Evolutionary conservation across 2,113 vertebrate species (phyloP).

Genomic region (western clawed frog (Xenopus tropicalis)): UCB_Xtro_10.0 CM004449.2:93450001-93450500

Average conservation of each 20-base stretch:
- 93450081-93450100: too few species aligned
- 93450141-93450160: conserved; percentile 90
- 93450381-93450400: conserved; percentile 96
- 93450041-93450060: too few species aligned
- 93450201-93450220: conserved; percentile 91
- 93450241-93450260: conserved; percentile 75
- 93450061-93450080: too few species aligned
- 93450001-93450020: too few species aligned
- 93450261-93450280: conserved; percentile 64
- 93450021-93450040: too few species aligned
- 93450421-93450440: background rate
- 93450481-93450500: conserved; percentile 32
- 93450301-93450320: conserved; percentile 94
- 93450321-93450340: conserved; percentile 91
- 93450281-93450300: conserved; percentile 75
- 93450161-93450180: conserved; percentile 77
- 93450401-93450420: conserved; percentile 97
- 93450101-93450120: too few species aligned
- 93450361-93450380: conserved; percentile 96
- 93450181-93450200: conserved; percentile 85
- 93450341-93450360: conserved; percentile 96
- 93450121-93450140: conserved; percentile 79
- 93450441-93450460: conserved; percentile 45
- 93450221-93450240: conserved; percentile 78
- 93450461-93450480: conserved; percentile 45